Conservation (phyloP, 2,888 invertebrate species). For the Salticus scenicus region DNA sequence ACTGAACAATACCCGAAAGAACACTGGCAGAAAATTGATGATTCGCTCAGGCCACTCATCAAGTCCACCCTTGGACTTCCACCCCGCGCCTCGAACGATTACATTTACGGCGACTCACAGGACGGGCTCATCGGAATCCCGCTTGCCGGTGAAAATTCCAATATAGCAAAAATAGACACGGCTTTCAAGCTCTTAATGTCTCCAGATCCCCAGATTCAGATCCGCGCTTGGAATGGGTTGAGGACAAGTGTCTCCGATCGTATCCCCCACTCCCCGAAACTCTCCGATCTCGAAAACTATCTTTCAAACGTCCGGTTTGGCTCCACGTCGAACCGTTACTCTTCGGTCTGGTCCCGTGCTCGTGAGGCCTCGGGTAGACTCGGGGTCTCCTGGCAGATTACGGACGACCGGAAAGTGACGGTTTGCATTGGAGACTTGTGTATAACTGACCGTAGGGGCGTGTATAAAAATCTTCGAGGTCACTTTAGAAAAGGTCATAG, state of each 20-base stretch:
- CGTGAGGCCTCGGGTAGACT: neutral
- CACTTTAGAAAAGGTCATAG: no score
- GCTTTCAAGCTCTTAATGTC: neutral
- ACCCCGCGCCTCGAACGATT: neutral
- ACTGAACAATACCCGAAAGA: neutral
- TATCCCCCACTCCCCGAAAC: neutral
- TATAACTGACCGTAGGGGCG: neutral
- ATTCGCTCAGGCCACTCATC: neutral
- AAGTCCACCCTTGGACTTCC: neutral
- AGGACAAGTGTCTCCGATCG: neutral
- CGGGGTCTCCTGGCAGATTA: neutral
- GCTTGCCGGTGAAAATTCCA: neutral
- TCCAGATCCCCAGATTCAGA: neutral
- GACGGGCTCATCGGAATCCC: neutral
- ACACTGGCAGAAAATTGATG: neutral
- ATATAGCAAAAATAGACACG: neutral
- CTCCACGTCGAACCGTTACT: neutral
- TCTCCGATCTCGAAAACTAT: neutral
- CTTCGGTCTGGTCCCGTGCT: neutral
- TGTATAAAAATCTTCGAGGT: neutral
- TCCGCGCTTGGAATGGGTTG: neutral
- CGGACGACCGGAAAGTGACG: neutral
- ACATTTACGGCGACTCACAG: neutral
- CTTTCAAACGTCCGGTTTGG: neutral
- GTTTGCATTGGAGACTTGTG: neutral